Conservation (phyloP, 2,113 vertebrate species). For the Ochotona curzoniae region DNA sequence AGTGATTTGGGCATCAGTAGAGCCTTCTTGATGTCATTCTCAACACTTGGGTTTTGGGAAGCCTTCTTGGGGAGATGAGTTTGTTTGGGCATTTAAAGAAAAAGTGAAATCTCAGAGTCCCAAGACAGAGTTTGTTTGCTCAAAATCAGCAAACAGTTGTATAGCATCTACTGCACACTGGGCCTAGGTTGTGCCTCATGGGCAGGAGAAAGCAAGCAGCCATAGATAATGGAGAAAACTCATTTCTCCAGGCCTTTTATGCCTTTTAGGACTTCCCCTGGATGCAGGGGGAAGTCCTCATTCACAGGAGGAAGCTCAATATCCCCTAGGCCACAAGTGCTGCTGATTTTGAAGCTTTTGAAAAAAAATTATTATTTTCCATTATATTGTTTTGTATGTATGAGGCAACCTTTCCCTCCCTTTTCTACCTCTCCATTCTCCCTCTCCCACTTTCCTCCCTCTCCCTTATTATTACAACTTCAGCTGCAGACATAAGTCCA, state of each 20-base stretch:
- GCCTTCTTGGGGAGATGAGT: background rate
- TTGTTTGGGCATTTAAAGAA: background rate
- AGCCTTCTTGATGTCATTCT: background rate
- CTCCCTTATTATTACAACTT: too few relatives aligned
- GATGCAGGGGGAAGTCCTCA: background rate
- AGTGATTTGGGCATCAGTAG: background rate
- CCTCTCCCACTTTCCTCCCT: too few relatives aligned
- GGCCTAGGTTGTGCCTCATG: background rate
- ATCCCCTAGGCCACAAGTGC: background rate
- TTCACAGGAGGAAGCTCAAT: background rate
- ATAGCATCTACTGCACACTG: background rate
- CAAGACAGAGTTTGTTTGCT: conserved; percentile 26
- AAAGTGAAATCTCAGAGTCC: background rate
- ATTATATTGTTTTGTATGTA: too few relatives aligned
- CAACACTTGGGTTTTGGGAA: conserved; percentile 3
- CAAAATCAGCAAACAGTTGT: background rate
- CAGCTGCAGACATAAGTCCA: too few relatives aligned
- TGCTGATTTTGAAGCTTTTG: background rate
- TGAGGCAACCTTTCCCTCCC: too few relatives aligned
- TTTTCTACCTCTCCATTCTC: too few relatives aligned
- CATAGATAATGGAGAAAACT: background rate
- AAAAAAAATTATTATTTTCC: too few relatives aligned
- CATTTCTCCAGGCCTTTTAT: background rate
- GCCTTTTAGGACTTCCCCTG: background rate
- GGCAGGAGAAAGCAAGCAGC: conserved; percentile 26